Percentiles rank a stretch among this genome's conserved stretches.
phyloP scores from a whole-genome alignment of 2,888 invertebrate species.

The Smittia aterrima region DNA sequence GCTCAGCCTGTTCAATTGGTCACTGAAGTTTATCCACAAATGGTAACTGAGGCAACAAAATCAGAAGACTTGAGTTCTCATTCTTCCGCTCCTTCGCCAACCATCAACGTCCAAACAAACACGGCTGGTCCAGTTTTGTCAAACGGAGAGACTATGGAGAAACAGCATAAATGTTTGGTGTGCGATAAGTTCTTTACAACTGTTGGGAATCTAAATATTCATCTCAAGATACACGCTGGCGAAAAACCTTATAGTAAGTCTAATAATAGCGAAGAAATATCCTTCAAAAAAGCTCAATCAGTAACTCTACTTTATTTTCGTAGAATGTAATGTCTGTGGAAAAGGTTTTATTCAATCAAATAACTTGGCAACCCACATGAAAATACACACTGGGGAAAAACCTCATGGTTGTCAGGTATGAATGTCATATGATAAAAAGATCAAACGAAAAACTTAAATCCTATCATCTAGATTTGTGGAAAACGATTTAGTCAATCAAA shows the following conservation, averaged over 20 bases:
- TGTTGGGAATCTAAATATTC: conserved; percentile 31
- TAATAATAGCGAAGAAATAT: neutral
- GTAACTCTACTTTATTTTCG: neutral
- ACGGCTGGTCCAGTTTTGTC: neutral
- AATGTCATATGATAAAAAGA: neutral
- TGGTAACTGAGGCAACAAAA: conserved; percentile 23
- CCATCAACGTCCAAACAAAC: conserved; percentile 12
- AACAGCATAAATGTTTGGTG: conserved; percentile 32
- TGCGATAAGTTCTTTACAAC: conserved; percentile 38
- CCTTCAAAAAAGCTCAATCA: neutral
- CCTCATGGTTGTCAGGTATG: conserved; percentile 33
- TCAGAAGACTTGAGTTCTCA: conserved; percentile 21
- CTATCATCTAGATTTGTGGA: conserved; percentile 23
- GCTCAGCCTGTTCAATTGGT: conserved; percentile 30
- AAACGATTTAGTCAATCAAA: conserved; percentile 37
- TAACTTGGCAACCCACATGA: conserved; percentile 34
- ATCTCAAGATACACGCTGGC: conserved; percentile 31
- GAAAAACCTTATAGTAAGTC: conserved; percentile 37
- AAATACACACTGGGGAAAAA: conserved; percentile 33
- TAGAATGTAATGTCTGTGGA: conserved; percentile 30
- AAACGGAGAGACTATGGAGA: conserved; percentile 31
- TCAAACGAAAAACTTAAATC: neutral
- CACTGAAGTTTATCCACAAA: conserved; percentile 37
- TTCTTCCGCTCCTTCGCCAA: conserved; percentile 26
- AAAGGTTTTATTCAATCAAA: conserved; percentile 39